Conservation (phyloP, 2,888 invertebrate genomes). For the Xanthostigma xanthostigma region DNA sequence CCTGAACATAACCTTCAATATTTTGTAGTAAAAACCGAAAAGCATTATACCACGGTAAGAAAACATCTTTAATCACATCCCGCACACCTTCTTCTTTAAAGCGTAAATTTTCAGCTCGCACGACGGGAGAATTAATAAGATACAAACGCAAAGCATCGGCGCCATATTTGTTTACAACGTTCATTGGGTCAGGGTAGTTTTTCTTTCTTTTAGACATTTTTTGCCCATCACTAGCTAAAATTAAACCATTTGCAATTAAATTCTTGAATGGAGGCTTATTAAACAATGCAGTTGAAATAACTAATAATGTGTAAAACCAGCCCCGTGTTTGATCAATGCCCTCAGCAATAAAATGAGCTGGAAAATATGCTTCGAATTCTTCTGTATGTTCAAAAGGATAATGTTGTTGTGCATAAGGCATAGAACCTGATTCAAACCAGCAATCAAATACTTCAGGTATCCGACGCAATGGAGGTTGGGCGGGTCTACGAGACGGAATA, state of each 20-base stretch:
- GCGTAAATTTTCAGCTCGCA: slow-evolving; percentile 86
- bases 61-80: slow-evolving; percentile 93
- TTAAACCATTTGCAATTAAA: slow-evolving; percentile 88
- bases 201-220: slow-evolving; percentile 99
- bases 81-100: slow-evolving; percentile 97
- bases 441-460: slow-evolving; percentile 96
- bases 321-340: slow-evolving; percentile 97
- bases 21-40: slow-evolving; percentile 91
- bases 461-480: slow-evolving; percentile 69
- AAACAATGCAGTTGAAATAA: slow-evolving; percentile 89
- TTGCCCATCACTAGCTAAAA: slow-evolving; percentile 93
- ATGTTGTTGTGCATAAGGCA: slow-evolving; percentile 96
- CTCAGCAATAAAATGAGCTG: slow-evolving; percentile 99
- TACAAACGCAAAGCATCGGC: slow-evolving; percentile 94
- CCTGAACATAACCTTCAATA: slow-evolving; percentile 63
- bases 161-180: slow-evolving; percentile 84
- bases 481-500: slow-evolving; percentile 77
- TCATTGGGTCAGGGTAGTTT: slow-evolving; percentile 95
- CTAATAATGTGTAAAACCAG: slow-evolving; percentile 98
- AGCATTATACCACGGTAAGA: slow-evolving; percentile 93
- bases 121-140: slow-evolving; percentile 95
- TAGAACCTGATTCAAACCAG: slow-evolving; percentile 99
- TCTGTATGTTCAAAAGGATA: slow-evolving; percentile 89
- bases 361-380: slow-evolving; percentile 81
- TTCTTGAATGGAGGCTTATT: slow-evolving; percentile 96